A percentile compares a stretch with the other conserved stretches of the same genome.
These are phyloP conservation scores for Polydrusus pterygomalis DNA, from an alignment of 2,888 invertebrate species.

Conservation along the genomic window DNA sequence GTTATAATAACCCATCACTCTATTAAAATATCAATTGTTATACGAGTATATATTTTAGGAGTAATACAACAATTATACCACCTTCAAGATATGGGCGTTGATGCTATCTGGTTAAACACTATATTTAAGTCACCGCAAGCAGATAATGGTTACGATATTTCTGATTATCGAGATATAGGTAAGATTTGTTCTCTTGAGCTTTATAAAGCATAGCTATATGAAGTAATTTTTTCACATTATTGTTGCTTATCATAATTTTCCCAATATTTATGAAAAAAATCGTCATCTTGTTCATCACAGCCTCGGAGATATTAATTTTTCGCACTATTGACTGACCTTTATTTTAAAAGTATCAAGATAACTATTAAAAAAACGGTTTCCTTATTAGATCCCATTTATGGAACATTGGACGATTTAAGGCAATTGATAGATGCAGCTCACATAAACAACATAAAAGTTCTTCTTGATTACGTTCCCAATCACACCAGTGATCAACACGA, in stretches of 20 bases:
- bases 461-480: conserved; percentile 35
- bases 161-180: conserved; percentile 83
- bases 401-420: conserved; percentile 83
- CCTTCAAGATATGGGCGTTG: conserved; percentile 78
- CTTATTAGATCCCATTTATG: conserved; percentile 78
- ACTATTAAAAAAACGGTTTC: neutral
- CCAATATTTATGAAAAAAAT: no score
- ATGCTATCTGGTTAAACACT: conserved; percentile 88
- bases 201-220: no score
- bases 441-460: conserved; percentile 16
- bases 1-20: no score
- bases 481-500: conserved; percentile 34
- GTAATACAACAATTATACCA: conserved; percentile 63
- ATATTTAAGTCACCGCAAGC: conserved; percentile 88
- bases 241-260: no score
- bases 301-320: no score
- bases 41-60: conserved; percentile 45
- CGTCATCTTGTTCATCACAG: no score
- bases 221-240: no score
- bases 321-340: no score
- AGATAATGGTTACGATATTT: conserved; percentile 92
- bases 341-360: no score
- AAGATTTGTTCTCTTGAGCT: neutral
- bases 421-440: conserved; percentile 59
- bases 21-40: no score